Conservation (phyloP, 2,797 vertebrate genomes). For the Macropus fuliginosus region DNA sequence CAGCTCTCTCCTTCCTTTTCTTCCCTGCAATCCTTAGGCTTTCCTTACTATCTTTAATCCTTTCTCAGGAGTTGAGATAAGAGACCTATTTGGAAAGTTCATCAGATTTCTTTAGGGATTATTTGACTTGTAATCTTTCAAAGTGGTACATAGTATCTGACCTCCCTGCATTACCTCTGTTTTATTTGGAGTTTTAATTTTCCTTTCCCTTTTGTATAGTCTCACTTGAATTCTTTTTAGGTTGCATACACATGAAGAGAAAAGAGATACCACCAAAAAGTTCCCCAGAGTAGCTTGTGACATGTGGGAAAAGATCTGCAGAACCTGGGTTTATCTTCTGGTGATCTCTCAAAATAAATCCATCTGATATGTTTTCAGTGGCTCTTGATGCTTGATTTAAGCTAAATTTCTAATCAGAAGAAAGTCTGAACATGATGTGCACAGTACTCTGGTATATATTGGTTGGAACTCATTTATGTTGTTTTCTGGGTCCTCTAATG, state of each 20-base stretch:
- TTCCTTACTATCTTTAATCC: conserved; percentile 31
- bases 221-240: conserved; percentile 61
- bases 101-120: conserved; percentile 59
- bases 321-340: conserved; percentile 57
- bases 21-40: not conserved
- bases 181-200: conserved; percentile 3
- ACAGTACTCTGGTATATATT: conserved; percentile 28
- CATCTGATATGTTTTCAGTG: conserved; percentile 57
- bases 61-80: conserved; percentile 54
- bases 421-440: conserved; percentile 55
- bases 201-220: not conserved
- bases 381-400: conserved; percentile 62
- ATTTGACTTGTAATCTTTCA: conserved; percentile 18
- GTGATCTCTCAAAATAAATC: conserved; percentile 60
- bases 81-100: conserved; percentile 58
- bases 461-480: conserved; percentile 38
- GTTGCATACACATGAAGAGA: conserved; percentile 43
- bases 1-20: not conserved
- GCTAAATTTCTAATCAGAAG: conserved; percentile 68
- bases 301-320: conserved; percentile 48
- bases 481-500: conserved; percentile 61
- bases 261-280: not conserved
- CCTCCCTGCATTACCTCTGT: conserved; percentile 45
- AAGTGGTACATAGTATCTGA: conserved; percentile 12
- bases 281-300: conserved; percentile 31